Evolutionary conservation across 53 echinoderm and acorn worm genomes (phyloP).

Genomic region (Echinometra lucunter): DNA sequence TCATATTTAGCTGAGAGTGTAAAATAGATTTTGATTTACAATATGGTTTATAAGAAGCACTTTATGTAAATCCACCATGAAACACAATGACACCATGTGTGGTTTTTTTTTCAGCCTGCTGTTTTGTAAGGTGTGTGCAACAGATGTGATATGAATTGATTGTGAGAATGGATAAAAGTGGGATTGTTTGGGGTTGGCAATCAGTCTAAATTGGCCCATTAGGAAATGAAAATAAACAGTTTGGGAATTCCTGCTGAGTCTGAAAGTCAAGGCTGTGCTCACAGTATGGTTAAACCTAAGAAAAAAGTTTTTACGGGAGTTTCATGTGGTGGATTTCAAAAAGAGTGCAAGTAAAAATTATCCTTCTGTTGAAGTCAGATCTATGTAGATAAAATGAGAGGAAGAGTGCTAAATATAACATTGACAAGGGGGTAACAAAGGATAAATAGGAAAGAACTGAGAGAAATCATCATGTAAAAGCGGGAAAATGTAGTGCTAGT

Average conservation of each 20-base stretch:
- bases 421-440: background rate
- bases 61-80: background rate
- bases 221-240: conserved; percentile 55
- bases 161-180: background rate
- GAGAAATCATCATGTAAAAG: background rate
- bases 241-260: background rate
- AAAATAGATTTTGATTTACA: background rate
- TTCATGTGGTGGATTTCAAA: too few species aligned
- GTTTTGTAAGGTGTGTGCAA: background rate
- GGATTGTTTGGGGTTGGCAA: conserved; percentile 13
- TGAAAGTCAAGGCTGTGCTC: conserved; percentile 42
- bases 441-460: background rate
- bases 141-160: background rate
- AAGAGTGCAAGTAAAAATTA: background rate
- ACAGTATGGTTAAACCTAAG: background rate
- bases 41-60: background rate
- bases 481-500: background rate
- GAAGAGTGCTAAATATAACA: background rate
- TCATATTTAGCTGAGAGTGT: background rate
- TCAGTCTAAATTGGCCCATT: conserved; percentile 39
- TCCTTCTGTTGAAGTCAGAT: background rate
- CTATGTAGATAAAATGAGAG: background rate
- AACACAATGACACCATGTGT: conserved; percentile 14
- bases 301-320: background rate
- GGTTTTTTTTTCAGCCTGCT: conserved; percentile 28